phyloP scores from a whole-genome alignment of 2,113 vertebrate genomes.

The Syngnathus scovelli region DNA sequence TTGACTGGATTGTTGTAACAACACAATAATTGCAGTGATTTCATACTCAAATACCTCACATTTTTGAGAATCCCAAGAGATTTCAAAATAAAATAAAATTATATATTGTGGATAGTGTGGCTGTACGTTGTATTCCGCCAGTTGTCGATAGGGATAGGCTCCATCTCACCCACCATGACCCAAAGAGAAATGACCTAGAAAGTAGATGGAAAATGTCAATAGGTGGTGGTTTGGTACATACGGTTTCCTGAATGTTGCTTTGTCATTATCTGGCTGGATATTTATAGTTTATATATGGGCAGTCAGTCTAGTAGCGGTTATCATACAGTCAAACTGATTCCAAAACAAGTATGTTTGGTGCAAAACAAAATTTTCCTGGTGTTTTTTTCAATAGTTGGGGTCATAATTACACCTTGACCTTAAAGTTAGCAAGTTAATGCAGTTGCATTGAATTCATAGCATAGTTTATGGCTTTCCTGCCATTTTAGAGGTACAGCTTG shows the following conservation, averaged over 20 bases:
- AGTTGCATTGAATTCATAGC: not conserved
- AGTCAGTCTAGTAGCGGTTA: not conserved
- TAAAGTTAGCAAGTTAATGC: not conserved
- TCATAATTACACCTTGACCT: not conserved
- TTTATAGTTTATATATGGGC: not conserved
- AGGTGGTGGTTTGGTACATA: not conserved
- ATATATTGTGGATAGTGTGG: not conserved
- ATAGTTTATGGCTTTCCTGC: not conserved
- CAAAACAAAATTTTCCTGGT: not conserved
- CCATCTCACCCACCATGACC: not conserved
- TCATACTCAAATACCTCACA: not conserved
- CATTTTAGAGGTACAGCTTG: not conserved
- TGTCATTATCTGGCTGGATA: not conserved
- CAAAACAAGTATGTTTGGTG: too few species aligned
- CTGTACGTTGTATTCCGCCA: not conserved
- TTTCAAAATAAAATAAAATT: not conserved
- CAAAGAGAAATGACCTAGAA: not conserved
- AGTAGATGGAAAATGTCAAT: not conserved
- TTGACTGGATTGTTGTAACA: constrained; percentile 31
- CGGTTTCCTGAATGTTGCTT: not conserved
- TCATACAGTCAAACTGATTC: not conserved
- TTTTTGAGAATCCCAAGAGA: not conserved
- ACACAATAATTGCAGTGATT: not conserved
- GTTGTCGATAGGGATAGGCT: not conserved
- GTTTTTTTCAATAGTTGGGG: not conserved